These are phyloP conservation scores for Catharus ustulatus DNA, from an alignment of 2,797 vertebrate species.

Conservation along the genomic window DNA sequence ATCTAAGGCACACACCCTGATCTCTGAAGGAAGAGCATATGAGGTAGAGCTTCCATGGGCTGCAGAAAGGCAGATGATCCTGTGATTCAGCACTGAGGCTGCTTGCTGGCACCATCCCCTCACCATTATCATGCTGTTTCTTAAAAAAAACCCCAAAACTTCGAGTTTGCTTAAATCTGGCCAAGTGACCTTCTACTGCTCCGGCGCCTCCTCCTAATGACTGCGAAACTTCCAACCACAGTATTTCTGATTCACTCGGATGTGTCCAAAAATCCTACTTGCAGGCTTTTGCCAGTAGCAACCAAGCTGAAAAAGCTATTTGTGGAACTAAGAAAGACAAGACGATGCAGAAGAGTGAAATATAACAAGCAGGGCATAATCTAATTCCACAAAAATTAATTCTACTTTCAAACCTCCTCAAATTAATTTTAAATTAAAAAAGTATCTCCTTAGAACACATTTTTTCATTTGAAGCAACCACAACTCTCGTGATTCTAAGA, in stretches of 20 bases:
- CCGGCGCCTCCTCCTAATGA: background rate
- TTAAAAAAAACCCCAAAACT: background rate
- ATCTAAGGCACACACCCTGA: background rate
- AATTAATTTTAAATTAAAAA: slow-evolving; percentile 6
- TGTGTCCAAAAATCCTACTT: background rate
- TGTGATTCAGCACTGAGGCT: background rate
- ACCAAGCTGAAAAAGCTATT: background rate
- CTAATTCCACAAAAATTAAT: background rate
- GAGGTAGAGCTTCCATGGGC: background rate
- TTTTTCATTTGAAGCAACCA: background rate
- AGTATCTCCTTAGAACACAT: background rate
- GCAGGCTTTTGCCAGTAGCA: background rate
- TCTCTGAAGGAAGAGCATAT: background rate
- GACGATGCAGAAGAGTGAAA: background rate
- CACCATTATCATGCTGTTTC: background rate
- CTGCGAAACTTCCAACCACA: background rate
- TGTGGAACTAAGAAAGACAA: background rate
- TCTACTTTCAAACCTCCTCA: background rate
- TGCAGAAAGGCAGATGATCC: background rate
- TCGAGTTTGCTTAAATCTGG: background rate
- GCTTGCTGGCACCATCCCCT: background rate
- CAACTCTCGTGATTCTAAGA: background rate
- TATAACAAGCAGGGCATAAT: background rate
- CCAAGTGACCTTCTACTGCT: fast-evolving
- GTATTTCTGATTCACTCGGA: background rate